A percentile compares a stretch with the other conserved stretches of the same genome.
Evolutionary conservation across 2,888 invertebrate genomes (phyloP).

Genomic region (Neoitamus cyanurus): DNA sequence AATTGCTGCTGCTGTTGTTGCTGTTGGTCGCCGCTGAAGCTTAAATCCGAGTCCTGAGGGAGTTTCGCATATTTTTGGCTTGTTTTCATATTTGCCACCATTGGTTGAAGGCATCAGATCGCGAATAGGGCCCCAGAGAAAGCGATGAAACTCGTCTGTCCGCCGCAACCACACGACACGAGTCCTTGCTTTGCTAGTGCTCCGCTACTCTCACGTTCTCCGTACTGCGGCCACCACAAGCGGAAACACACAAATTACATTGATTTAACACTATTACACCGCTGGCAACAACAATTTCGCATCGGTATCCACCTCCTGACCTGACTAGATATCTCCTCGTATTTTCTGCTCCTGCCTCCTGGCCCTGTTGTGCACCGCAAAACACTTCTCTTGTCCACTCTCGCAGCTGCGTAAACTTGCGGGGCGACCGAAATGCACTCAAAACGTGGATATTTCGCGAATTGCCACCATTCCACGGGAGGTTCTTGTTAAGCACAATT

Average conservation of each 20-base stretch:
- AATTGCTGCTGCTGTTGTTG: not conserved
- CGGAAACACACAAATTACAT: slow-evolving; percentile 12
- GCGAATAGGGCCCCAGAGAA: not conserved
- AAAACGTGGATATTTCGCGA: not conserved
- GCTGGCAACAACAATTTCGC: not conserved
- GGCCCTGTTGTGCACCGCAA: not conserved
- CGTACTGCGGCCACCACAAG: not conserved
- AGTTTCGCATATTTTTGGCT: slow-evolving; percentile 64
- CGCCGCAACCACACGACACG: not conserved
- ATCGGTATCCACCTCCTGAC: not conserved
- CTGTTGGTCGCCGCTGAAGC: slow-evolving; percentile 56
- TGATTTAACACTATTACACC: slow-evolving; percentile 26
- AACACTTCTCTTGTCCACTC: not conserved
- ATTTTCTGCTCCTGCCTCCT: not conserved
- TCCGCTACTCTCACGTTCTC: not conserved
- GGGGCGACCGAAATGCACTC: not conserved
- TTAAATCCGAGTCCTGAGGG: slow-evolving; percentile 66
- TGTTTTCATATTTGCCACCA: slow-evolving; percentile 45
- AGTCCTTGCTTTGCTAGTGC: not conserved
- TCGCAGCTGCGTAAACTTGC: not conserved
- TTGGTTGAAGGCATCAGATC: slow-evolving; percentile 4
- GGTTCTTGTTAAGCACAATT: not conserved
- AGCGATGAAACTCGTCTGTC: not conserved
- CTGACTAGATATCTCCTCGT: not conserved
- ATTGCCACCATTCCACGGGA: not conserved